A percentile compares a stretch with the other conserved stretches of the same genome.
Conservation (phyloP, 2,888 invertebrate species). For the Amphimallon solstitiale region DNA sequence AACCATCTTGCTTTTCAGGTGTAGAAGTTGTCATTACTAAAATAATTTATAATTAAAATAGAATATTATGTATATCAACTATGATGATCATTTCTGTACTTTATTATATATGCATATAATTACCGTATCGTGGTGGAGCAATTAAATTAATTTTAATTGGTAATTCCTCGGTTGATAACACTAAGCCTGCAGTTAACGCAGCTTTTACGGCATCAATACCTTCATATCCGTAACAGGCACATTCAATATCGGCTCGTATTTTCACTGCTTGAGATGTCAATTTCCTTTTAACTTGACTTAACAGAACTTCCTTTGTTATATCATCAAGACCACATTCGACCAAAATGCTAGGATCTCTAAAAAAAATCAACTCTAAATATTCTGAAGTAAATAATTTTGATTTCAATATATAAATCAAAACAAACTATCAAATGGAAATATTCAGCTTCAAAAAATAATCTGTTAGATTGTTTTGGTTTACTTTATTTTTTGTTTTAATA, state of each 20-base stretch:
- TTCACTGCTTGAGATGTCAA: conserved; percentile 97
- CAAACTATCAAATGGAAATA: no score
- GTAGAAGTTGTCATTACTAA: conserved; percentile 95
- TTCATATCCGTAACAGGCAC: conserved; percentile 96
- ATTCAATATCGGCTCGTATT: conserved; percentile 92
- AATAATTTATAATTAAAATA: neutral
- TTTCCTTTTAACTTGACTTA: conserved; percentile 95
- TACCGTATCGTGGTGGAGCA: conserved; percentile 95
- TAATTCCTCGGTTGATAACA: conserved; percentile 89
- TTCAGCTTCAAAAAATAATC: no score
- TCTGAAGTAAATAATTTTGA: no score
- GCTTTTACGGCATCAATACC: conserved; percentile 98
- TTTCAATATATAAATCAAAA: no score
- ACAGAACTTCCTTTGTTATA: conserved; percentile 87
- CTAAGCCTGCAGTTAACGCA: conserved; percentile 89
- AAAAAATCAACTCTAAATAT: conserved; percentile 32
- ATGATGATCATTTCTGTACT: neutral
- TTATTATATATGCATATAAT: conserved; percentile 41
- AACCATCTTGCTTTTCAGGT: conserved; percentile 93
- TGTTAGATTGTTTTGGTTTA: no score
- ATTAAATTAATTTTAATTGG: conserved; percentile 99
- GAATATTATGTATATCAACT: neutral
- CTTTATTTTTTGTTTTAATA: no score
- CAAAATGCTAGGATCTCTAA: conserved; percentile 91
- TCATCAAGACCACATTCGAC: conserved; percentile 96